phyloP scores from a whole-genome alignment of 2,113 vertebrate genomes.

The Erythrocercus mccallii region DNA sequence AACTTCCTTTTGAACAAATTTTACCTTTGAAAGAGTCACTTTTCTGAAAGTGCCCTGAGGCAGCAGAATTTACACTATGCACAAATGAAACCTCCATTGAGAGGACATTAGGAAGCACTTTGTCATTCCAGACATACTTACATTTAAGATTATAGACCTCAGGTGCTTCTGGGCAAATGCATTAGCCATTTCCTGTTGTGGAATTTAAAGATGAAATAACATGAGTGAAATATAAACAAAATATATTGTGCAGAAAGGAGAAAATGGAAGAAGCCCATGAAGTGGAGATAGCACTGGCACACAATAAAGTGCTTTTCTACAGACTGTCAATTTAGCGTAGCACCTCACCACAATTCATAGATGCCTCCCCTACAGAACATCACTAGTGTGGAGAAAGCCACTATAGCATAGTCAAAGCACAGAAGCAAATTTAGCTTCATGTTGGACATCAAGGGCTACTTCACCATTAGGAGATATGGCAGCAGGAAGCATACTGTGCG shows the following conservation, averaged over 20 bases:
- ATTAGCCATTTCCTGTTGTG: slow-evolving; percentile 91
- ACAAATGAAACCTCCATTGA: neutral
- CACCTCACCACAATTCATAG: neutral
- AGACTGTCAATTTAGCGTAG: neutral
- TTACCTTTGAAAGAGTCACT: neutral
- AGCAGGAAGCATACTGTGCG: neutral
- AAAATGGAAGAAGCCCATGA: neutral
- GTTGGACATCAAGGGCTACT: neutral
- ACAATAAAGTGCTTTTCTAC: neutral
- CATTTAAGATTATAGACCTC: slow-evolving; percentile 94
- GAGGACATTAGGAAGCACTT: neutral
- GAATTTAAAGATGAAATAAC: slow-evolving; percentile 13
- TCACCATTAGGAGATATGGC: neutral
- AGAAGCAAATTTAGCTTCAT: neutral
- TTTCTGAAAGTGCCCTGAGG: neutral
- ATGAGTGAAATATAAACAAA: neutral
- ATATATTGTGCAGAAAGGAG: neutral
- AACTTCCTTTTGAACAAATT: neutral
- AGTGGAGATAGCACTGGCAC: neutral
- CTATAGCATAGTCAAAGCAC: neutral
- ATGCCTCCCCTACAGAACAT: neutral
- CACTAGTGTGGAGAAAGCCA: neutral
- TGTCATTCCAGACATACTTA: slow-evolving; percentile 73
- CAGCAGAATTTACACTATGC: neutral
- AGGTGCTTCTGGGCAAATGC: slow-evolving; percentile 96